Base-by-base conservation (phyloP, 2,113 vertebrate genomes). In the Hippocampus zosterae region DNA sequence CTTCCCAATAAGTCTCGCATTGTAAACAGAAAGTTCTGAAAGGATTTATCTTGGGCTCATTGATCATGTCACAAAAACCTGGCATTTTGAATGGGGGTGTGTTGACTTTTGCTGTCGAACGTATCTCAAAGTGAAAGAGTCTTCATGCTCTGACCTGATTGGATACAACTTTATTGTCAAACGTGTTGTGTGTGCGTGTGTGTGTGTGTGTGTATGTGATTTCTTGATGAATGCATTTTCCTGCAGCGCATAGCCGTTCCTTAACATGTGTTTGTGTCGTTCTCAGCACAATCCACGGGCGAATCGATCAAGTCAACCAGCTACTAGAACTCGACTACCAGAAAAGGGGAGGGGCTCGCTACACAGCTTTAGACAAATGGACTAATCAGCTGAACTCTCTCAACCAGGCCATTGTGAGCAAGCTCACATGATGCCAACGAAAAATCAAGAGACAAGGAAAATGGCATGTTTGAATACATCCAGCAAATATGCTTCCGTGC, bases 361-460 rank as follows among this genome's bases (percentile, higher is more conserved):
- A 99, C 91, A 96, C 94, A 84, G 96, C 97, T 2, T 93, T 99
- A 94, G 97, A 99, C 94, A 99, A 98, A 98, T 99, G 97, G 97
- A 99, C 96, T 92, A 98, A 98, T 94, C 96, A 99, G 90, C 95
- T 99, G 87, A 99, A 98, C 92, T 96, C 96, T 85, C 96, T 98
- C 91, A 98, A 99, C 93, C 97, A 98, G 92, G 97, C 97, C 85
- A 95, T 99, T 92, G 97, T 98, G 91, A 98, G 97, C 92, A 99
- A 99, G 86, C 92, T 99, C 92, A 98, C 97, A 94, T 99, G 88
- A 91, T 90, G 85, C 76, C 75, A 79, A 83, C 83, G 60, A 81
- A 71, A 74, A 84, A 76, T 65, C 37, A 66, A 74, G 83, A 83
- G 82, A 85, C 78, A 65, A 82, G 73, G 72, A 79, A 81, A 82